Conservation (phyloP, 2,888 invertebrate genomes). For the Rhopalosiphum nymphaeae region DNA sequence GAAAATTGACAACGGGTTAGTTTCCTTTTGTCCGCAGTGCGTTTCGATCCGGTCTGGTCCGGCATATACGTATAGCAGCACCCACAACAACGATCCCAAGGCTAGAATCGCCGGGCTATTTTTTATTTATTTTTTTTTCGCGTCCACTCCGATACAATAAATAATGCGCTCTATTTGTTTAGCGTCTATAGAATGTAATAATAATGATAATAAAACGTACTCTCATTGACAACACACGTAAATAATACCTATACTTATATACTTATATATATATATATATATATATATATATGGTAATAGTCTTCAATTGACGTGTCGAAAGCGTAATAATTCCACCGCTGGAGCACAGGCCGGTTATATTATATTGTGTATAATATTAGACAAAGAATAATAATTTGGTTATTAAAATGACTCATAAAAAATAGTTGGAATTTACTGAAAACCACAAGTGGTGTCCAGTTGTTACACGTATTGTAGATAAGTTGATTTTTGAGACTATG, state of each 20-base stretch:
- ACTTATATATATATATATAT: no score
- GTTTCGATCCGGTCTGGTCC: constrained; percentile 46
- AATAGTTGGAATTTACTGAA: not conserved
- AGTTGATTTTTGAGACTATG: no score
- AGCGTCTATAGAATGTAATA: constrained; percentile 30
- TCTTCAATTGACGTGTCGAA: constrained; percentile 49
- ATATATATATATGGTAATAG: not conserved
- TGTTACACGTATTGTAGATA: no score
- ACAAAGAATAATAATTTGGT: not conserved
- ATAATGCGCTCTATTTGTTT: constrained; percentile 46
- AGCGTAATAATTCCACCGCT: not conserved
- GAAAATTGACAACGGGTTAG: constrained; percentile 29
- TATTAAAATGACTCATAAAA: not conserved
- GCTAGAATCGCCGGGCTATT: not conserved
- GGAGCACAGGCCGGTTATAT: not conserved
- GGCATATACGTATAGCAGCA: not conserved
- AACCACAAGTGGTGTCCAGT: not conserved
- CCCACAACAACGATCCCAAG: constrained; percentile 46
- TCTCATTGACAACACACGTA: constrained; percentile 31
- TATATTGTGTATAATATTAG: not conserved
- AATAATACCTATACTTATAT: not conserved
- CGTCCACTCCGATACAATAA: constrained; percentile 24
- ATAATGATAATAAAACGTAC: not conserved
- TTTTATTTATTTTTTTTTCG: constrained; percentile 16
- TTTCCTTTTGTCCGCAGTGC: constrained; percentile 16